These are phyloP conservation scores for Desoria tigrina DNA, from an alignment of 2,888 invertebrate genomes.

Conservation along the genomic window DNA sequence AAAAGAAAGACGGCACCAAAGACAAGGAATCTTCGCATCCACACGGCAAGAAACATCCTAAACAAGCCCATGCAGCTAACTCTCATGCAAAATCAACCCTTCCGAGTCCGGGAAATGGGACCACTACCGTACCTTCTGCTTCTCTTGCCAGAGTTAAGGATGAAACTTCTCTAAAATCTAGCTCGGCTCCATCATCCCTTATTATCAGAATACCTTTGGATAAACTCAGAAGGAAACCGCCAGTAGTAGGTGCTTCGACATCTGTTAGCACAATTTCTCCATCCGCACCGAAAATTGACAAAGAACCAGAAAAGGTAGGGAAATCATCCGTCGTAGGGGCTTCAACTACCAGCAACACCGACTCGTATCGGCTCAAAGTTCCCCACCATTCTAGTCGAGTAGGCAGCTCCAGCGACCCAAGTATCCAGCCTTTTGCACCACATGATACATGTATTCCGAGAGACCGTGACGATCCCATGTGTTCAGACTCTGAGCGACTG, in stretches of 20 bases:
- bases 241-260: neutral
- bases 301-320: slow-evolving; percentile 35
- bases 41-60: slow-evolving; percentile 44
- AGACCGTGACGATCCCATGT: slow-evolving; percentile 37
- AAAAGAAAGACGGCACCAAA: slow-evolving; percentile 23
- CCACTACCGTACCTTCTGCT: slow-evolving; percentile 19
- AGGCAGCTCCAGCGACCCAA: slow-evolving; percentile 52
- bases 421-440: slow-evolving; percentile 26
- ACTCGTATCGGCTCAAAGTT: slow-evolving; percentile 40
- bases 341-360: slow-evolving; percentile 29
- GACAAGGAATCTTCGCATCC: slow-evolving; percentile 25
- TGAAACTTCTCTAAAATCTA: neutral
- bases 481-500: slow-evolving; percentile 38
- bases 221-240: slow-evolving; percentile 4
- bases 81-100: slow-evolving; percentile 4
- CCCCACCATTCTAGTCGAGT: slow-evolving; percentile 50
- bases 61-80: slow-evolving; percentile 10
- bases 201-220: slow-evolving; percentile 16
- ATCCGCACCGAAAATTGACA: slow-evolving; percentile 29
- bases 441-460: slow-evolving; percentile 30
- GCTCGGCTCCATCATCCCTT: slow-evolving; percentile 22
- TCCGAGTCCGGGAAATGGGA: neutral
- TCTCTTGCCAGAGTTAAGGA: slow-evolving; percentile 21
- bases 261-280: slow-evolving; percentile 13
- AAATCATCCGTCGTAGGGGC: slow-evolving; percentile 11